Conservation (phyloP, 1,140 invertebrate genomes). For the Caenorhabditis tropicalis region DNA sequence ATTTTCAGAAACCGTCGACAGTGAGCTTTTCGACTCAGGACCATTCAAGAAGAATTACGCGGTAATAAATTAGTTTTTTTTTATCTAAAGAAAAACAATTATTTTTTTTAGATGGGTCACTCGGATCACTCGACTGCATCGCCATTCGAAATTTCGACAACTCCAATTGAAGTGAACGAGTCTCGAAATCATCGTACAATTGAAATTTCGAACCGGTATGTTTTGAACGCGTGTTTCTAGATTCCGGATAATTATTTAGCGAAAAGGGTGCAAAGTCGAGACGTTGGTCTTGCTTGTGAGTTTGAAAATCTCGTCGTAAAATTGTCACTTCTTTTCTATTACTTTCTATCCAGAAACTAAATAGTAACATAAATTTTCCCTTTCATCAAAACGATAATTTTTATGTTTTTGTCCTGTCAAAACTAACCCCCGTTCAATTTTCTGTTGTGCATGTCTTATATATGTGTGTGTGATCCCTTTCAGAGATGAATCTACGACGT, state of each 20-base stretch:
- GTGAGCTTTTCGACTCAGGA: constrained; percentile 64
- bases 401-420: background rate
- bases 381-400: background rate
- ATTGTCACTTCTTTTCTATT: constrained; percentile 18
- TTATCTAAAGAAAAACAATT: background rate
- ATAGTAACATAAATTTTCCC: background rate
- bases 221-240: background rate
- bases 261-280: constrained; percentile 44
- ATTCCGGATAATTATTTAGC: background rate
- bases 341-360: background rate
- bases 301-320: constrained; percentile 25
- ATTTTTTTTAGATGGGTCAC: background rate
- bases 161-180: constrained; percentile 71
- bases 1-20: constrained; percentile 63
- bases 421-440: background rate
- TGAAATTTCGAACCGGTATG: constrained; percentile 68
- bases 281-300: constrained; percentile 51
- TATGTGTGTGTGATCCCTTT: background rate
- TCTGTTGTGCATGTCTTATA: background rate
- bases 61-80: background rate
- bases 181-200: constrained; percentile 65
- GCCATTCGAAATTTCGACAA: constrained; percentile 69
- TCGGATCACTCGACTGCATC: constrained; percentile 64
- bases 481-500: background rate
- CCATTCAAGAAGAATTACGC: constrained; percentile 58